Base-by-base conservation (phyloP, 2,113 vertebrate genomes). In the Halcyon malimbica region DNA sequence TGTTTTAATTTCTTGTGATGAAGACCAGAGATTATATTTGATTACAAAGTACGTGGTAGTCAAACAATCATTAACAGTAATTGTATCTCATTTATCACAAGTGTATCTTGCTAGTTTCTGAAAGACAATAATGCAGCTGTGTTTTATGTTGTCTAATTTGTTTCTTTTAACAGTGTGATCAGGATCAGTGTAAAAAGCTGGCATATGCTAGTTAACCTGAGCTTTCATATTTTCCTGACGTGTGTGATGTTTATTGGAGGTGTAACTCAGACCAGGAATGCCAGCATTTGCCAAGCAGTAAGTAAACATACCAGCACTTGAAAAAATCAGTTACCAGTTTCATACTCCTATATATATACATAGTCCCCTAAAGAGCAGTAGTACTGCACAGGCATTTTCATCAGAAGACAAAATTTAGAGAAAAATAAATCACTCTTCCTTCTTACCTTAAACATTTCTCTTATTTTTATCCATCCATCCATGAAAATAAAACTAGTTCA, bases 151-250 rank as follows among this genome's bases (percentile, higher is more conserved):
- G 15, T 69, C 59, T 92, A 37, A 90, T 68, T 53, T 92, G 25
- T 82, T 96, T 91, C 74, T 83, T 86, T 92, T 77, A 82, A 96
- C 79, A 98, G 93, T 78, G 85, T 95, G 44, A 98, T 99, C 89
- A 98, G 98, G 26, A 98, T 99, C 90, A 99, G 99, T 94, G 98
- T 98, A 62, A 99, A 99, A 98, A 99, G 98, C 89, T 99, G 99
- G 99, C 99, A 99, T 97, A 99, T 99, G 99, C 96, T 99, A 76
- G 98, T 99, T 93, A 99, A 99, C 97, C 97, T 99, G 90, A 99
- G 98, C 93, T 98, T 99, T 93, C 99, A 99, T 97, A 97, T 99
- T 87, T 98, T 99, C 89, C 98, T 99, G 97, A 99, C 99, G 14
- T 99, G 99, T 37, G 98, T 97, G 65, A 98, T 99, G 87, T 99